Percentiles rank a stretch among this genome's conserved stretches.
phyloP scores from a whole-genome alignment of 2,797 vertebrate species.

The Neosilurus hyrtlii region DNA sequence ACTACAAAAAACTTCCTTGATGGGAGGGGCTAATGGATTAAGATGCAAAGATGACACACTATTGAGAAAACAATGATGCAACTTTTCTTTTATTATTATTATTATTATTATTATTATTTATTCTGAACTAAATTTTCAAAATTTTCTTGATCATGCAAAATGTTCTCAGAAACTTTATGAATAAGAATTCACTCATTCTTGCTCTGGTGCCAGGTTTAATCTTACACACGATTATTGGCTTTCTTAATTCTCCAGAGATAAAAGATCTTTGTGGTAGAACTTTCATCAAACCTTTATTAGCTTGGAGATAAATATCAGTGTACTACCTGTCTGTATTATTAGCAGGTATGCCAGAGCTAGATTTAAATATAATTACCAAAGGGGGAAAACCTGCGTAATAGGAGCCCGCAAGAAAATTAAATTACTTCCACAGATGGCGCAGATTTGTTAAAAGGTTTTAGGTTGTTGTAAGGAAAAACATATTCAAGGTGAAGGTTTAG shows the following conservation, averaged over 20 bases:
- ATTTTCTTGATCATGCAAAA: no score
- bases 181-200: not conserved
- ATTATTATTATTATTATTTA: not conserved
- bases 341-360: constrained; percentile 8
- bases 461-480: constrained; percentile 13
- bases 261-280: not conserved
- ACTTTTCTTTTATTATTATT: no score
- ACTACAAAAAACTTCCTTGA: no score
- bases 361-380: constrained; percentile 17
- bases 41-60: no score
- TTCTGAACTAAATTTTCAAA: not conserved
- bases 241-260: constrained; percentile 28
- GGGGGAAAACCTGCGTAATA: constrained; percentile 1
- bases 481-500: not conserved
- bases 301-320: constrained; percentile 38
- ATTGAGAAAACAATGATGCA: no score
- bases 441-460: constrained; percentile 20
- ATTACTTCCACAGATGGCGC: constrained; percentile 28
- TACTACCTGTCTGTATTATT: constrained; percentile 1
- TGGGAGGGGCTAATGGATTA: no score
- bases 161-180: not conserved
- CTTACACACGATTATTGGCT: not conserved
- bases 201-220: not conserved
- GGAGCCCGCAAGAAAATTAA: constrained; percentile 3
- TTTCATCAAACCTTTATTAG: constrained; percentile 12